phyloP scores from a whole-genome alignment of 2,888 invertebrate genomes.

The Thalpophila matura region DNA sequence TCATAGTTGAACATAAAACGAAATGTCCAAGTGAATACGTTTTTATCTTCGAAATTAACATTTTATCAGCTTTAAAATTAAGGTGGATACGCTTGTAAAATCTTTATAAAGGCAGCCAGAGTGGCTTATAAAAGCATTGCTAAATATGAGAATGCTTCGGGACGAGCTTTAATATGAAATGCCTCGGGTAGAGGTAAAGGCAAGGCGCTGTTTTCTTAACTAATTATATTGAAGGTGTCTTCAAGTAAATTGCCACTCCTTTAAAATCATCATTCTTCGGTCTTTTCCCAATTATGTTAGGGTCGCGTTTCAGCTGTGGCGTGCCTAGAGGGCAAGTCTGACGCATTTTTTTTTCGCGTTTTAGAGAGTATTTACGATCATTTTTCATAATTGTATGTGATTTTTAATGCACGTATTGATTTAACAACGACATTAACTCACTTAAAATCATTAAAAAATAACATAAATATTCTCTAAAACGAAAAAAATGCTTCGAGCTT shows the following conservation, averaged over 20 bases:
- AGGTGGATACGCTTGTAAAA: constrained; percentile 26
- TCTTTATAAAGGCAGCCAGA: constrained; percentile 11
- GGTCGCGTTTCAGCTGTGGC: too few species aligned
- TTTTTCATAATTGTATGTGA: too few species aligned
- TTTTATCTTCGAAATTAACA: constrained; percentile 1
- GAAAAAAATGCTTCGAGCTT: too few species aligned
- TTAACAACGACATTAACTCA: too few species aligned
- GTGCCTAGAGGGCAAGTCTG: too few species aligned
- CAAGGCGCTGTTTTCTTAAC: neutral
- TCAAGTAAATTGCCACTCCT: neutral
- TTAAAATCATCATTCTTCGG: too few species aligned
- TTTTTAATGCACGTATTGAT: too few species aligned
- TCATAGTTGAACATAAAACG: neutral
- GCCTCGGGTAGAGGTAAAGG: neutral
- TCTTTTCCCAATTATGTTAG: too few species aligned
- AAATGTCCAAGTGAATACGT: constrained; percentile 13
- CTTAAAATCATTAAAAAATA: too few species aligned
- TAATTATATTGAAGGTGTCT: neutral
- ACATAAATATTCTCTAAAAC: too few species aligned
- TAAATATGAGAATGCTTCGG: constrained; percentile 1
- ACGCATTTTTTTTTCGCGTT: too few species aligned
- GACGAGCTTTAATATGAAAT: constrained; percentile 7
- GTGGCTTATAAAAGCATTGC: constrained; percentile 5
- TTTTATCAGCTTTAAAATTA: constrained; percentile 25
- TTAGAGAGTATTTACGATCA: too few species aligned